These are phyloP conservation scores for Gobionotothen gibberifrons DNA, from an alignment of 2,797 vertebrate genomes.

Conservation along the genomic window DNA sequence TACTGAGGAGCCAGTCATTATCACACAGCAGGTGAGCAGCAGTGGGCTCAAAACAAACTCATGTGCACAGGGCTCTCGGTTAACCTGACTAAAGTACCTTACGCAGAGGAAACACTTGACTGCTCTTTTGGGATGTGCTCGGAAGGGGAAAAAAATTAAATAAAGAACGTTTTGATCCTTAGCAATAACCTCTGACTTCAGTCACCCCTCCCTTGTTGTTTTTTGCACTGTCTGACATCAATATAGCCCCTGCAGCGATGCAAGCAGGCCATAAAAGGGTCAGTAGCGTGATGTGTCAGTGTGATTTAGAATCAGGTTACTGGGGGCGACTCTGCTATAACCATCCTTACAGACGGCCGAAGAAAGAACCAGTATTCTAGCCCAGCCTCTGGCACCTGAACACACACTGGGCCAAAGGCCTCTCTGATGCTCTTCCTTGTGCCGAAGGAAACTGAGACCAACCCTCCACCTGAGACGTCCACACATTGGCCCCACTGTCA, in stretches of 20 bases:
- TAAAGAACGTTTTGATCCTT: conserved; percentile 26
- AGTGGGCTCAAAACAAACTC: conserved; percentile 31
- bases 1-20: conserved; percentile 66
- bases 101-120: conserved; percentile 24
- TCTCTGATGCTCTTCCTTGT: conserved; percentile 56
- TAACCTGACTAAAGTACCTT: conserved; percentile 34
- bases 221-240: conserved; percentile 34
- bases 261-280: conserved; percentile 50
- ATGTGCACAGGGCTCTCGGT: conserved; percentile 11
- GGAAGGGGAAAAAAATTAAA: conserved; percentile 9
- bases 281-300: conserved; percentile 61
- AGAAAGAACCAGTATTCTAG: conserved; percentile 72
- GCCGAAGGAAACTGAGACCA: conserved; percentile 59
- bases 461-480: conserved; percentile 61
- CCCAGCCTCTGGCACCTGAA: conserved; percentile 71
- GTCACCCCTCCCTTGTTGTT: conserved; percentile 32
- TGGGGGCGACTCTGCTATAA: conserved; percentile 56
- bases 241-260: conserved; percentile 40
- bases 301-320: conserved; percentile 71
- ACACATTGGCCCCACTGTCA: conserved; percentile 70
- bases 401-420: conserved; percentile 62
- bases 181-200: conserved; percentile 32
- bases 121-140: conserved; percentile 12
- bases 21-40: conserved; percentile 62
- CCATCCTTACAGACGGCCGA: conserved; percentile 59